These are phyloP conservation scores for Abrostola tripartita DNA, from an alignment of 2,888 invertebrate species.

Conservation along the genomic window DNA sequence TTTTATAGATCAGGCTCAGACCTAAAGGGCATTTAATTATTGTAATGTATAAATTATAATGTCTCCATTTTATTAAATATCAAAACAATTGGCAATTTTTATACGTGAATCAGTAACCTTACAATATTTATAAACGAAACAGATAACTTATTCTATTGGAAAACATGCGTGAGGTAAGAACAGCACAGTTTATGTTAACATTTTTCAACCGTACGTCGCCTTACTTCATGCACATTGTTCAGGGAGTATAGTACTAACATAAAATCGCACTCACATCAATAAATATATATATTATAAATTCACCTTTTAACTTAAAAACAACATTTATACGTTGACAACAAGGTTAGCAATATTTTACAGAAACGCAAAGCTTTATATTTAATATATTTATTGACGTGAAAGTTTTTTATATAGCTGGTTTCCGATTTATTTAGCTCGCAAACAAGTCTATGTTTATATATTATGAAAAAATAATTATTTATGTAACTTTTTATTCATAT, in stretches of 20 bases:
- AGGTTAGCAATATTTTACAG: background rate
- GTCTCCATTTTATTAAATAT: too few species aligned
- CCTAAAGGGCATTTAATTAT: conserved; percentile 7
- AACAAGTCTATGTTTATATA: conserved; percentile 17
- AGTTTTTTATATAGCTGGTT: background rate
- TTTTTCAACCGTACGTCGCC: background rate
- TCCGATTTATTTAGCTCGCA: conserved; percentile 6
- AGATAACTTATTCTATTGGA: conserved; percentile 10
- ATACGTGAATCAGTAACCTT: conserved; percentile 20
- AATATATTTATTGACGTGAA: conserved; percentile 18
- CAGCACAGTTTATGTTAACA: background rate
- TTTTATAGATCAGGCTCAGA: conserved; percentile 13
- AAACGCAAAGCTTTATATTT: too few species aligned
- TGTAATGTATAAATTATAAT: conserved; percentile 8
- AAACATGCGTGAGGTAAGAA: conserved; percentile 5
- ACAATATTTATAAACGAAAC: conserved; percentile 28
- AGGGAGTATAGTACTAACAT: conserved; percentile 1
- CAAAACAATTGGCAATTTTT: background rate
- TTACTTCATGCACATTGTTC: conserved; percentile 25
- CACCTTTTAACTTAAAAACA: background rate
- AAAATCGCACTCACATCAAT: conserved; percentile 26
- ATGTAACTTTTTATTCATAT: conserved; percentile 16
- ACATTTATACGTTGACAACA: background rate
- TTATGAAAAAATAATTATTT: conserved; percentile 35
- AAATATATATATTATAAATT: conserved; percentile 16